Evolutionary conservation across 1,140 invertebrate genomes (phyloP).

Genomic region (Eufriesea mexicana): DNA sequence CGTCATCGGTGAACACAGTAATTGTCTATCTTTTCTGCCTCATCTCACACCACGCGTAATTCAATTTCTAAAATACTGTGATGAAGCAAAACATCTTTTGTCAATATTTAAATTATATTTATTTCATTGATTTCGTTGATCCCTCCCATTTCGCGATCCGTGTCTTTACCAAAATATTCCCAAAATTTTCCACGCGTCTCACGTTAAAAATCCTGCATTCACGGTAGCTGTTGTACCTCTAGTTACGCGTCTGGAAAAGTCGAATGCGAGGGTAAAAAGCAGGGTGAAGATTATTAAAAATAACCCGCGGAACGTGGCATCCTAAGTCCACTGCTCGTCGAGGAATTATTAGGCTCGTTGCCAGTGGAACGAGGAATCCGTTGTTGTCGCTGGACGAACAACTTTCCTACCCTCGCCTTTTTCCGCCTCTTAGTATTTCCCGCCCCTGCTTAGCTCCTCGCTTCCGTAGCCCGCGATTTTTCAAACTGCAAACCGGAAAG

Average conservation of each 20-base stretch:
- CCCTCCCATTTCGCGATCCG: too few species aligned
- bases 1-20: too few species aligned
- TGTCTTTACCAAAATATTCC: too few species aligned
- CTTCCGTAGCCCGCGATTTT: too few species aligned
- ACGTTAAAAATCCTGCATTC: too few species aligned
- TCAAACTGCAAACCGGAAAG: not conserved
- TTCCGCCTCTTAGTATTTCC: not conserved
- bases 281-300: constrained; percentile 29
- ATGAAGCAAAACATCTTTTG: too few species aligned
- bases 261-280: not conserved
- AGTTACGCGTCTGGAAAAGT: not conserved
- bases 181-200: too few species aligned
- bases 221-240: not conserved
- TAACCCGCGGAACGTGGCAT: constrained; percentile 3
- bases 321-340: constrained; percentile 15
- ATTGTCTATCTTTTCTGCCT: too few species aligned
- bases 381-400: not conserved
- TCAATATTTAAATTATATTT: too few species aligned
- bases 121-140: too few species aligned
- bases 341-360: not conserved
- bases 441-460: not conserved
- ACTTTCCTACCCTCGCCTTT: not conserved
- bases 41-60: too few species aligned
- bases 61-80: too few species aligned
- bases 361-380: constrained; percentile 1